Base-by-base conservation (phyloP, 1,140 invertebrate genomes). In the Temnothorax longispinosus region DNA sequence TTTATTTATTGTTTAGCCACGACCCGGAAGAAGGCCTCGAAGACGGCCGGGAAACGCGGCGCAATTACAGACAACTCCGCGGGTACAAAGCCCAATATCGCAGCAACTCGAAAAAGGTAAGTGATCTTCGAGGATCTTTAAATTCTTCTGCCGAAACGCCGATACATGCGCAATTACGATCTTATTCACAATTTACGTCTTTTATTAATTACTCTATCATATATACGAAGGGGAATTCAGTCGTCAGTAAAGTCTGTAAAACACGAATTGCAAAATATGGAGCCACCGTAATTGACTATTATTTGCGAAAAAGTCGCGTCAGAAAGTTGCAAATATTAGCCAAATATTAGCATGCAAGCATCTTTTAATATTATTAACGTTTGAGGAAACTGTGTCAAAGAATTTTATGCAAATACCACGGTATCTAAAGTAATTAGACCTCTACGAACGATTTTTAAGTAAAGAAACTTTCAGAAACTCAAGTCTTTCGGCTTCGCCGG, bases 91-190 rank as follows among this genome's bases (percentile, higher is more conserved):
- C 76, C 94, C 94, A 15, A 92, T 94, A 74, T 92, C 94, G 0
- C 94, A 94, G 87, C 94, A 95, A 71, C 92, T 94, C 44, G 94
- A 94, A 87, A 95, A 94, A 95, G 94, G 94, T 95, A 88, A 87
- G 92, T 8, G 47, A 50, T 0, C 18, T 21, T 35, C n/a, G 44
- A 54, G 47, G 3, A 27, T 27, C 27, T 35, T n/a, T 52, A 50
- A 50, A 15, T 32, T 78, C n/a, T 52, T 15, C 7, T 47, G 13
- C 10, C 1, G 44, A 41, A 44, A 50, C 8, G 10, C 7, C n/a
- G 21, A 35, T 27, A 10, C 18, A 38, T 5, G 72, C 18, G n/a
- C 8, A 35, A 41, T 27, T 27, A 58, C 1, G 13, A 60, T 75
- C 6, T 58, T n/a, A 11, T 15, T 18, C 15, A 64, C 47, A 44